Evolutionary conservation across 2,888 invertebrate species (phyloP).

Genomic region (Latheticus oryzae): DNA sequence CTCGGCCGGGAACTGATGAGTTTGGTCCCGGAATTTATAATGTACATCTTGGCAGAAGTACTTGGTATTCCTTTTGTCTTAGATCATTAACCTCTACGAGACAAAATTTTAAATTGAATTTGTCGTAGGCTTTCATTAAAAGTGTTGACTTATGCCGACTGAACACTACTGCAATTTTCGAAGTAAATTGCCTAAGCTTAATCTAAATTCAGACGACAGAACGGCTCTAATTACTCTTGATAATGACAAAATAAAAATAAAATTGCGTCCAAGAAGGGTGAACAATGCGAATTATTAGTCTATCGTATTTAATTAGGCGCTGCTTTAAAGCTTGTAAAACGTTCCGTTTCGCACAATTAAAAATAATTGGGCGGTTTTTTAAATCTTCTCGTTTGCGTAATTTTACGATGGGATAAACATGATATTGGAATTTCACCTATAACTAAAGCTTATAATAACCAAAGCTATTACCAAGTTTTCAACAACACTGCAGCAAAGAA

Average conservation of each 20-base stretch:
- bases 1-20: slow-evolving; percentile 57
- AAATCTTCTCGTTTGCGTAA: slow-evolving; percentile 2
- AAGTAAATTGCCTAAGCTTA: slow-evolving; percentile 35
- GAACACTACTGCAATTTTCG: slow-evolving; percentile 35
- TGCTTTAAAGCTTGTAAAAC: slow-evolving; percentile 4
- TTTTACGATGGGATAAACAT: slow-evolving; percentile 9
- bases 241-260: slow-evolving; percentile 37
- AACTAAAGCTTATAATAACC: background rate
- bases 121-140: slow-evolving; percentile 40
- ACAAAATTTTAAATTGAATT: slow-evolving; percentile 51
- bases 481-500: background rate
- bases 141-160: slow-evolving; percentile 41
- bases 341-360: slow-evolving; percentile 20
- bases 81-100: slow-evolving; percentile 49
- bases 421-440: slow-evolving; percentile 4
- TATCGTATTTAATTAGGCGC: slow-evolving; percentile 20
- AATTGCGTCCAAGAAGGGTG: slow-evolving; percentile 8
- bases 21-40: slow-evolving; percentile 60
- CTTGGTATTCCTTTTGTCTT: slow-evolving; percentile 50
- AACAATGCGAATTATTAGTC: slow-evolving; percentile 20
- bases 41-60: slow-evolving; percentile 57
- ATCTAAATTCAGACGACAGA: slow-evolving; percentile 33
- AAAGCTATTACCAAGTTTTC: background rate
- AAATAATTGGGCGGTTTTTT: slow-evolving; percentile 12
- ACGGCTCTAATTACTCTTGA: slow-evolving; percentile 31